Evolutionary conservation across 2,888 invertebrate species (phyloP).

Genomic region (Fabriciana adippe): DNA sequence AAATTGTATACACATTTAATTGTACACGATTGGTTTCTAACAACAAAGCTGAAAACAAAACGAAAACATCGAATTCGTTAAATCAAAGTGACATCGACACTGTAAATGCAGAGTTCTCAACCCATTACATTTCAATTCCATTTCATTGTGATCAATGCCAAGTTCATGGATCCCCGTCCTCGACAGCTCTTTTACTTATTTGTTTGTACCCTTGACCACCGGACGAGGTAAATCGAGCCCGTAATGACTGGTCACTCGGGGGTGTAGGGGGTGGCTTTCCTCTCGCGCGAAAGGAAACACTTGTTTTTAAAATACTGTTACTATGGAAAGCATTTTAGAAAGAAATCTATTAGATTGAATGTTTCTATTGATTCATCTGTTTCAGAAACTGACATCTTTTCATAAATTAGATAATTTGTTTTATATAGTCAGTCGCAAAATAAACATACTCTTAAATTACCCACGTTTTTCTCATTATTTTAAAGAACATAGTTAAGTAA

Average conservation of each 20-base stretch:
- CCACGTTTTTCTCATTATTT: conserved; percentile 8
- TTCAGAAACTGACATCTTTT: too few relatives aligned
- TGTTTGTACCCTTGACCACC: conserved; percentile 58
- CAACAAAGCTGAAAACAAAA: not conserved
- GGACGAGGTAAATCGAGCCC: conserved; percentile 38
- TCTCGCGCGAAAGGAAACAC: conserved; percentile 2
- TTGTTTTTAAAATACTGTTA: not conserved
- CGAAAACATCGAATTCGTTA: not conserved
- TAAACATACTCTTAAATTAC: not conserved
- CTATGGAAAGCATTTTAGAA: not conserved
- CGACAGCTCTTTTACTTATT: conserved; percentile 64
- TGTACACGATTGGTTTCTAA: too few relatives aligned
- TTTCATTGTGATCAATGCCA: conserved; percentile 67
- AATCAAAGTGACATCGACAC: not conserved
- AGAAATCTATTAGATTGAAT: not conserved
- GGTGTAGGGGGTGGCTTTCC: conserved; percentile 3
- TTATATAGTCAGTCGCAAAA: too few relatives aligned
- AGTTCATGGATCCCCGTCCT: conserved; percentile 55
- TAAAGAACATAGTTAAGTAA: conserved; percentile 33
- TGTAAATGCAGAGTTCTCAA: conserved; percentile 24
- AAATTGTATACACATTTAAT: too few relatives aligned
- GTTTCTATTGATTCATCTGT: not conserved
- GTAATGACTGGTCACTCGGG: conserved; percentile 30
- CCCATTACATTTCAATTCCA: conserved; percentile 68
- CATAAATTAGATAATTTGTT: too few relatives aligned